Base-by-base conservation (phyloP, 2,797 vertebrate species). In the Premnoplex brunnescens region DNA sequence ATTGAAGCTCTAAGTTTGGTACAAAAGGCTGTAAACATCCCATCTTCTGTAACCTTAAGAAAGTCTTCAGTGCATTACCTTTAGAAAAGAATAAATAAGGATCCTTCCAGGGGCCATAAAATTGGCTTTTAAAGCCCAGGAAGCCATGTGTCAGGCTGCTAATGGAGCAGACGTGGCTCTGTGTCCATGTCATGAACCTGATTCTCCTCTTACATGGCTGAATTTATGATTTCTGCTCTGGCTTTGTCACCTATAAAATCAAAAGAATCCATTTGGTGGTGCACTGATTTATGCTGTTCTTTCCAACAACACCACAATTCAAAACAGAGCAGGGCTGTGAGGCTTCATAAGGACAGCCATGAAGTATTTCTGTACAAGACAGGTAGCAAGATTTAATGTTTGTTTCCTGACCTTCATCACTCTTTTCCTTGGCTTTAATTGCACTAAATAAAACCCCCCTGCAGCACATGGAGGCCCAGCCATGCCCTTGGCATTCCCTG, bases 401-500 rank as follows among this genome's bases (percentile, higher is more conserved):
- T 11, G 1, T 41, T 88, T 36, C 73, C 77, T 82, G 87, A 91
- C 63, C 93, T 95, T 93, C 92, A 78, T 62, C 54, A 16, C 86
- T 80, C 69, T 24, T 85, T 41, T 93, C 56, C 68, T 59, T 72
- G 49, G 18, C 36, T 91, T 59, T 76, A 84, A 89, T 66, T 89
- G 79, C 54, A 91, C 56, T 37, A 69, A 2, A 74, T 81, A 72
- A 87, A 90, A 51, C 22, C 24, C 72, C 78, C 74, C 37, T 27
- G 54, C 24, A 85, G 82, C 52, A 15, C 69, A 41, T 0, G 7
- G 80, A 93, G 48, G 54, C 54, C 64, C 67, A 82, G 82, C 81
- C 75, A 19, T 69, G 92, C 94, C 93, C 78, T 83, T 73, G 89
- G 96, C 89, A n/a, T 62, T 86, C 63, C 78, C 80, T 12, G 6